Percentiles rank a stretch among this genome's conserved stretches.
phyloP scores from a whole-genome alignment of 2,113 vertebrate species.

The Oreochromis aureus region DNA sequence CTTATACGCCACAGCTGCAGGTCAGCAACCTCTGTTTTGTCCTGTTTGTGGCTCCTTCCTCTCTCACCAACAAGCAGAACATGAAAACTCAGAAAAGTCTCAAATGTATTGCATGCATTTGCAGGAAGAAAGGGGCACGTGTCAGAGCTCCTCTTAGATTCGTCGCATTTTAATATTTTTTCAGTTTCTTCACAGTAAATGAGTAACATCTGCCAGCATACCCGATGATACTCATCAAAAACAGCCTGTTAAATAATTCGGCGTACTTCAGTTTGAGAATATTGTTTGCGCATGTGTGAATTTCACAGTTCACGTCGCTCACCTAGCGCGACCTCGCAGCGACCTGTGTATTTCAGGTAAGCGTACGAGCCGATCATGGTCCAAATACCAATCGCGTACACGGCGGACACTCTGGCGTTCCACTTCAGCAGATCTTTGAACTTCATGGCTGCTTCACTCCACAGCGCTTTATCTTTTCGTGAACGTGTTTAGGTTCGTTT shows the following conservation, averaged over 20 bases:
- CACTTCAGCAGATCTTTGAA: constrained; percentile 7
- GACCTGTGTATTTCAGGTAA: constrained; percentile 23
- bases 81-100: background rate
- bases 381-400: constrained; percentile 66
- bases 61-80: background rate
- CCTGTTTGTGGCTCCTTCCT: background rate
- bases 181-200: background rate
- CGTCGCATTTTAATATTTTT: background rate
- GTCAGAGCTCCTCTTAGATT: background rate
- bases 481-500: background rate
- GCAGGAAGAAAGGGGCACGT: rapidly evolving
- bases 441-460: background rate
- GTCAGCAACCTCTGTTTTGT: background rate
- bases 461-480: rapidly evolving
- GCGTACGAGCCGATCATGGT: constrained; percentile 47
- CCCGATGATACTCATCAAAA: background rate
- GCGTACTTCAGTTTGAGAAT: background rate
- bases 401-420: constrained; percentile 25
- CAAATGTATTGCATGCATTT: background rate
- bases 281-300: background rate
- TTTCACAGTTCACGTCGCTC: background rate
- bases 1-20: background rate
- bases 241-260: background rate
- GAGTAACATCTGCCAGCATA: background rate
- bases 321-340: background rate